A percentile compares a stretch with the other conserved stretches of the same genome.
These are phyloP conservation scores for Peromyscus californicus DNA, from an alignment of 2,113 vertebrate genomes.

Conservation along the genomic window DNA sequence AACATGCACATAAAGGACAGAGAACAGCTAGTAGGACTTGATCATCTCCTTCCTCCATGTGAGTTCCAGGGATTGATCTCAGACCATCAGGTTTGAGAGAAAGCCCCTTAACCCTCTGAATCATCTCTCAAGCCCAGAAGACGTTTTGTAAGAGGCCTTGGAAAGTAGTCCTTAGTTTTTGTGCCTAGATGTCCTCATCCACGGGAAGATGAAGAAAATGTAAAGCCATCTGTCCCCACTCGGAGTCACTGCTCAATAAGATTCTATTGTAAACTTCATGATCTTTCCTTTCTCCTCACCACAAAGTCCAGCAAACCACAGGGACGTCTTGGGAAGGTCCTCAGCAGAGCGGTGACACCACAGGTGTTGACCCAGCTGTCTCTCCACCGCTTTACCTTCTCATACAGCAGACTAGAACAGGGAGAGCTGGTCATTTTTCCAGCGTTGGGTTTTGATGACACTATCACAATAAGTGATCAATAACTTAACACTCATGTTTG, in stretches of 20 bases:
- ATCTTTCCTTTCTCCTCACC: not conserved
- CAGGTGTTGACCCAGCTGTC: not conserved
- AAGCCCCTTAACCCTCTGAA: not conserved
- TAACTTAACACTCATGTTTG: not conserved
- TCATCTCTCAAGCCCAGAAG: no score
- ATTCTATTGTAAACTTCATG: not conserved
- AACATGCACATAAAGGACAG: not conserved
- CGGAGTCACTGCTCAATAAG: not conserved
- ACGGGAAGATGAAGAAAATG: not conserved
- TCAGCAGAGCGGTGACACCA: not conserved
- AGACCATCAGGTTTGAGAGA: not conserved
- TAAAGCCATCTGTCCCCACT: not conserved
- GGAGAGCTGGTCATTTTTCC: not conserved
- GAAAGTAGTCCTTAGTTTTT: not conserved
- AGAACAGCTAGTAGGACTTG: not conserved
- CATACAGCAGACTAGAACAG: not conserved
- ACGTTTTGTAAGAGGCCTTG: not conserved
- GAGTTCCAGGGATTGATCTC: no score
- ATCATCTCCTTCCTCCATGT: not conserved
- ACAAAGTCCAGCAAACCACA: not conserved
- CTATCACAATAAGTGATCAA: not conserved
- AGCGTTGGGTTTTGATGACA: not conserved
- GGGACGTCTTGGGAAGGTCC: not conserved
- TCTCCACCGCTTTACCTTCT: not conserved
- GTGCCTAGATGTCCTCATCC: not conserved